phyloP scores from a whole-genome alignment of 2,113 vertebrate species.

The Pandion haliaetus region DNA sequence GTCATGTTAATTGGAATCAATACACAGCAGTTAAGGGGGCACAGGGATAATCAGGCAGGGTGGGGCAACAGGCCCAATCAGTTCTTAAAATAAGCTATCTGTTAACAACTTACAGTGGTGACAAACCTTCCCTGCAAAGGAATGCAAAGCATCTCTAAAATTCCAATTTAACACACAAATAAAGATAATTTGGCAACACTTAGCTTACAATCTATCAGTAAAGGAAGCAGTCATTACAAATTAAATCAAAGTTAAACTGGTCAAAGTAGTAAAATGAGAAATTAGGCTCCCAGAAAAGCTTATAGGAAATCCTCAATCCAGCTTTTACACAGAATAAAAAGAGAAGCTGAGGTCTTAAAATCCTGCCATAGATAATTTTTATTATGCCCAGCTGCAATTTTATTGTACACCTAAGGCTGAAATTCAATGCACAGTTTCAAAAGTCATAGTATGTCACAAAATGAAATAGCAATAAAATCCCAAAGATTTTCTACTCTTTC shows the following conservation, averaged over 20 bases:
- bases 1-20: constrained; percentile 76
- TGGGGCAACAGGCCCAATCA: constrained; percentile 38
- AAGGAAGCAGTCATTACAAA: not conserved
- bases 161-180: constrained; percentile 31
- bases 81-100: constrained; percentile 38
- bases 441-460: not conserved
- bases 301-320: not conserved
- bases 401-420: not conserved
- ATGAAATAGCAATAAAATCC: not conserved
- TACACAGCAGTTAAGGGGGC: constrained; percentile 66
- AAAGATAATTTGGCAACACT: constrained; percentile 26
- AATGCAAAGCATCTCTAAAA: constrained; percentile 49
- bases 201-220: not conserved
- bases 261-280: constrained; percentile 18
- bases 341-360: not conserved
- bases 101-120: constrained; percentile 22
- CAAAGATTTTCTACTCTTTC: not conserved
- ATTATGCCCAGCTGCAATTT: not conserved
- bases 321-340: not conserved
- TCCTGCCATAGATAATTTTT: not conserved
- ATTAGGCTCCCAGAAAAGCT: not conserved
- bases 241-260: constrained; percentile 2
- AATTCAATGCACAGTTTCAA: not conserved
- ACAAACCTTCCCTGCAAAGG: constrained; percentile 4
- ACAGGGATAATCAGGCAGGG: constrained; percentile 67